Evolutionary conservation across 2,113 vertebrate species (phyloP), one percentile per base, ranked within the genome.

Genomic region (Mormyrus iriodes): DNA sequence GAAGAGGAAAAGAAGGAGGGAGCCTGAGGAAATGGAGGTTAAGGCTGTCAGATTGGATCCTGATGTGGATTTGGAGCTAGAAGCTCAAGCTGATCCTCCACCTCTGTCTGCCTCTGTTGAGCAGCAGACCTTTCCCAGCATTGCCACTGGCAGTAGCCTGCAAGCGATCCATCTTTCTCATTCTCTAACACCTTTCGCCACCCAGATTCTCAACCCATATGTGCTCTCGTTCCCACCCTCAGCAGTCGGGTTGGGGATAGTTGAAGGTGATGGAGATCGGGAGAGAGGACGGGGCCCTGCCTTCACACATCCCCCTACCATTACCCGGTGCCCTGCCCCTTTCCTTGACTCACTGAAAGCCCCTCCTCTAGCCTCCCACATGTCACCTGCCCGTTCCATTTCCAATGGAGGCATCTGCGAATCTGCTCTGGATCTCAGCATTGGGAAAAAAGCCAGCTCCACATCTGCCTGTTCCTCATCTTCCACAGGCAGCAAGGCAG

Each of bases 51-150:
- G 94, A 58, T 93, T 89, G 69, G 95, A 96, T 90, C 90, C 94
- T 3, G 95, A 96, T 91, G 93, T 96, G 86, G 96, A 96, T 92
- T 90, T 96, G 2, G 95, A 96, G 90, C 90, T 96, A 79, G 96
- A 96, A 79, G 96, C 95, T 61, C 95, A 96, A 91, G 95, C 94
- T 85, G 95, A 96, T 91, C 95, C 95, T 53, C 96, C 95, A 89
- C 93, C 94, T 13, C 93, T 94, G 31, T 87, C 92, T 15, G 91
- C 92, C 7, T 21, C 87, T 39, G 21, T 93, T 19, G 94, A 95
- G 52, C 93, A 92, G 44, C 52, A 89, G 69, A 93, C 92, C 27
- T 91, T 95, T 91, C 90, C 92, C 83, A 84, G 93, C 17, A 48
- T 89, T 73, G 21, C 58, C 24, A 12, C 39, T 48, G 21, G 58